Percentiles rank a stretch among this genome's conserved stretches.
These are phyloP conservation scores for Bombycilla garrulus DNA, from an alignment of 2,113 vertebrate genomes.

Conservation along the genomic window DNA sequence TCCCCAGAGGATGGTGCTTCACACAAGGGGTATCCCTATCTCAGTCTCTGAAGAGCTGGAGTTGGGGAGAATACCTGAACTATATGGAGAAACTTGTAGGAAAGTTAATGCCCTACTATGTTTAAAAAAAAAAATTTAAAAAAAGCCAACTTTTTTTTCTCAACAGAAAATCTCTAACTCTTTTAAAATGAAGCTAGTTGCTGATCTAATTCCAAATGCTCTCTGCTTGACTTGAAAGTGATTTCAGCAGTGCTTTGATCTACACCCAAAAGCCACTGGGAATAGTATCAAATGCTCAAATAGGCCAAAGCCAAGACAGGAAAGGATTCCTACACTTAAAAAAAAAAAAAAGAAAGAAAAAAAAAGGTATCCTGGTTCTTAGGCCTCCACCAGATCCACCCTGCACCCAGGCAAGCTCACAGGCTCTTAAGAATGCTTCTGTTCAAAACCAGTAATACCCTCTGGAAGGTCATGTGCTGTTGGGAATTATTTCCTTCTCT, in stretches of 20 bases:
- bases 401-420: not conserved
- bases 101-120: not conserved
- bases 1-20: not conserved
- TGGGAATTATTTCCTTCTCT: not conserved
- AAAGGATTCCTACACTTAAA: not conserved
- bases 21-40: not conserved
- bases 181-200: constrained; percentile 40
- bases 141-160: not conserved
- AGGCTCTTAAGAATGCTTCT: not conserved
- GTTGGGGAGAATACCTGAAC: not conserved
- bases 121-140: not conserved
- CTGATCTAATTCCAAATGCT: constrained; percentile 60
- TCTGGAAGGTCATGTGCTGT: not conserved
- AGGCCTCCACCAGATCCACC: not conserved
- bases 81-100: not conserved
- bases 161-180: not conserved
- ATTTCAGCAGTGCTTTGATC: constrained; percentile 63
- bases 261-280: constrained; percentile 56
- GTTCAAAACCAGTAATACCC: not conserved
- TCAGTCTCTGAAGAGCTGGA: not conserved
- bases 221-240: constrained; percentile 60
- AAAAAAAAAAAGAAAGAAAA: not conserved
- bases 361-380: not conserved
- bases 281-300: constrained; percentile 51
- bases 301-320: constrained; percentile 21